Conservation (phyloP, 2,113 vertebrate species). For the Xenopus borealis region DNA sequence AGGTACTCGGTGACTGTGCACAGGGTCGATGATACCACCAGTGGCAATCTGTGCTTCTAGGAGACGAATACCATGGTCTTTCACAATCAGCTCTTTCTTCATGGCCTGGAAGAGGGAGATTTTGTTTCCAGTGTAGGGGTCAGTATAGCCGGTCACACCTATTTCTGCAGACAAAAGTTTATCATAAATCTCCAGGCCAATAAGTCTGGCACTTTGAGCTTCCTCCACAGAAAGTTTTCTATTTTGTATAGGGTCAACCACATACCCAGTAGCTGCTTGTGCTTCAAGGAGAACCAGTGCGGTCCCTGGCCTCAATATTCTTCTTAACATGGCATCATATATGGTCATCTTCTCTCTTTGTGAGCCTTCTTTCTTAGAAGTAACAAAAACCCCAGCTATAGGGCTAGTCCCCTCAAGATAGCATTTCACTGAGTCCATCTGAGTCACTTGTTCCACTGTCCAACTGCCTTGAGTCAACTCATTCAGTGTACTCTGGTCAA, state of each 20-base stretch:
- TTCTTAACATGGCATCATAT: slow-evolving; percentile 63
- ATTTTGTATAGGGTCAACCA: slow-evolving; percentile 47
- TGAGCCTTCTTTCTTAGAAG: slow-evolving; percentile 68
- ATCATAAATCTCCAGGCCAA: slow-evolving; percentile 56
- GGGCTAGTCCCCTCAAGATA: slow-evolving; percentile 68
- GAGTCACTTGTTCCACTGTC: slow-evolving; percentile 52
- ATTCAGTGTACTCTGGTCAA: slow-evolving; percentile 58
- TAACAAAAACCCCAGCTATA: slow-evolving; percentile 77
- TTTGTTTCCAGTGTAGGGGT: slow-evolving; percentile 52
- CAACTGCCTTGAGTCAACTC: slow-evolving; percentile 52
- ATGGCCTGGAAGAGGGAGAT: slow-evolving; percentile 74
- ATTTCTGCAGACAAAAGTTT: slow-evolving; percentile 63
- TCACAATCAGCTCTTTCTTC: slow-evolving; percentile 76
- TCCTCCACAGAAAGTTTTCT: slow-evolving; percentile 49
- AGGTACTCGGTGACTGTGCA: slow-evolving; percentile 59
- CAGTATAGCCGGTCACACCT: slow-evolving; percentile 58
- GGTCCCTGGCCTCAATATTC: slow-evolving; percentile 51
- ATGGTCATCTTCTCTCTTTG: slow-evolving; percentile 65
- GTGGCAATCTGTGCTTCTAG: slow-evolving; percentile 76
- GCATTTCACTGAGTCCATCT: slow-evolving; percentile 60
- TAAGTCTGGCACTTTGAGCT: slow-evolving; percentile 50
- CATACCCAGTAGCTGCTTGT: slow-evolving; percentile 56
- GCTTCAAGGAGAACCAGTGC: slow-evolving; percentile 60
- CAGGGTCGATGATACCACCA: slow-evolving; percentile 74
- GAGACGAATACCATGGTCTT: slow-evolving; percentile 78